phyloP scores from a whole-genome alignment of 2,113 vertebrate genomes.

The Emydocephalus ijimae region DNA sequence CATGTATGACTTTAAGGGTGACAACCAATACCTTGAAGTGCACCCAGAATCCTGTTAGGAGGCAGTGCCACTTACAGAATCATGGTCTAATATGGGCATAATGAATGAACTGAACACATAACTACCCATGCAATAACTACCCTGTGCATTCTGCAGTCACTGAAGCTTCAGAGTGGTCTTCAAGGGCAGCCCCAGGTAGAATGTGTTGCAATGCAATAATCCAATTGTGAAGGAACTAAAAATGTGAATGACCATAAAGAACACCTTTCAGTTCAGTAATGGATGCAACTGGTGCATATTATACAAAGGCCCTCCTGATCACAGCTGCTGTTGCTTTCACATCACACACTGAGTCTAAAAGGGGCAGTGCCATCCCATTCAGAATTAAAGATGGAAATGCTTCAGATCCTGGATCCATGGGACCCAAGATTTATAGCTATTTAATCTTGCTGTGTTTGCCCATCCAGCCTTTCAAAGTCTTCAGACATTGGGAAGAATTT shows the following conservation, averaged over 20 bases:
- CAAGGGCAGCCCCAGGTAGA: background rate
- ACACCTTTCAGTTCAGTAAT: background rate
- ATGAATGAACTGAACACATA: background rate
- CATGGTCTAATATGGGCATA: background rate
- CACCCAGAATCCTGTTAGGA: background rate
- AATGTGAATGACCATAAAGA: background rate
- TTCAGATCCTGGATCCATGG: background rate
- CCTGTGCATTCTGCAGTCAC: background rate
- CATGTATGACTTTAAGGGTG: background rate
- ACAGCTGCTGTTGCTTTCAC: background rate
- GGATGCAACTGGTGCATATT: background rate
- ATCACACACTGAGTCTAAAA: background rate
- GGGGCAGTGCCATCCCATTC: background rate
- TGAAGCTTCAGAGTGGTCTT: background rate
- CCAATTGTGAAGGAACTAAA: background rate
- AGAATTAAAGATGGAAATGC: background rate
- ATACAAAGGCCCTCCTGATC: background rate
- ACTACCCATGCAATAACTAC: background rate
- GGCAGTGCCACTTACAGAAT: background rate
- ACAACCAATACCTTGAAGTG: background rate
- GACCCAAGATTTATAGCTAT: background rate
- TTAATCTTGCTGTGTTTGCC: background rate
- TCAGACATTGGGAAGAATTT: background rate
- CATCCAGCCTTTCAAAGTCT: background rate
- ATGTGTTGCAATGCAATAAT: background rate